Evolutionary conservation across 2,113 vertebrate species (phyloP), one percentile per base, ranked within the genome.

Genomic region (Numenius arquata): DNA sequence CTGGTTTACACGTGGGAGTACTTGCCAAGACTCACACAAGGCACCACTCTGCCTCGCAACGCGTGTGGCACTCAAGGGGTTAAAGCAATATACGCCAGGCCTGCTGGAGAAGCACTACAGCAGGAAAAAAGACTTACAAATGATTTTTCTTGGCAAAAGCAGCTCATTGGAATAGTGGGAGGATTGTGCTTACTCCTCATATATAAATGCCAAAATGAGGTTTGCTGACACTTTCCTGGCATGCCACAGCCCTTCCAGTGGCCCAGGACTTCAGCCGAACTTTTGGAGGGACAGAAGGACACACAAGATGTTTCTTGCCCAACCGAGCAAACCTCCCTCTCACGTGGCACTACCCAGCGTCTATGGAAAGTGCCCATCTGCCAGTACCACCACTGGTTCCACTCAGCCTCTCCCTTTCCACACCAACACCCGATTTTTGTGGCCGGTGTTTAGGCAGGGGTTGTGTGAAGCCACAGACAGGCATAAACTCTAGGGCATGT

Each of bases 121-220:
- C 96, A 97, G 97, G 88, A 93, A 96, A 88, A 98, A 89, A 97
- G 97, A 97, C 90, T 86, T 96, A 80, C 96, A 97, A 97, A 95
- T 95, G 94, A 97, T 97, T 98, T 98, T 98, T 98, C 97, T 98
- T 98, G 97, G 97, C 98, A 98, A 95, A 82, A 90, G 72, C 58
- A 38, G 85, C 88, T 93, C 68, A 19, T 47, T 94, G 92, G 96
- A 97, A 98, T 97, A 98, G 98, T 95, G 50, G 93, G 86, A 94
- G 97, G 96, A 97, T 82, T 97, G 97, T 98, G 97, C 96, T 98
- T 96, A 95, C 93, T 95, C 83, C 85, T 96, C 97, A 38, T 93
- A 96, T 91, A 88, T 87, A 97, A 97, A 96, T 96, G 96, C 95
- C 96, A 97, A 91, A 92, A 95, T 80, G 94, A 95, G 82, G 71